Evolutionary conservation across 2,113 vertebrate genomes (phyloP).

Genomic region (Scalopus aquaticus): DNA sequence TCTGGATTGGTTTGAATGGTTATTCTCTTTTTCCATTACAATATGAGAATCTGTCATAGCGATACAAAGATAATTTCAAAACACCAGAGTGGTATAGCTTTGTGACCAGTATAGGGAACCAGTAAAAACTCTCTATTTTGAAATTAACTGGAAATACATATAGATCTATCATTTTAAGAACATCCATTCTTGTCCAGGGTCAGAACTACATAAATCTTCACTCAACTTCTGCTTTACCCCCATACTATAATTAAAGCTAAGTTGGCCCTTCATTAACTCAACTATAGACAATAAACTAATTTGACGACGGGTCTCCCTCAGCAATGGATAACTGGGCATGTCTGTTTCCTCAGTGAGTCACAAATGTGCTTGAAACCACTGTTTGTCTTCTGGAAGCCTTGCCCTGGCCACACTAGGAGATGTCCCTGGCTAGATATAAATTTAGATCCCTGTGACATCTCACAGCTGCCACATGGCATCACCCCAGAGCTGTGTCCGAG

Average conservation of each 20-base stretch:
- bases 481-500: background rate
- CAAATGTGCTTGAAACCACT: slow-evolving; percentile 12
- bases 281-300: background rate
- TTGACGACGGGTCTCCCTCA: background rate
- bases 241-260: background rate
- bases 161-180: background rate
- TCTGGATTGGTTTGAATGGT: background rate
- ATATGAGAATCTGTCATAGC: background rate
- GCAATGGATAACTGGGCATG: background rate
- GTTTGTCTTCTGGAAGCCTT: slow-evolving; percentile 73
- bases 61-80: background rate
- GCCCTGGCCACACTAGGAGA: slow-evolving; percentile 16
- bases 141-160: background rate
- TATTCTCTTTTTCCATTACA: background rate
- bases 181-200: background rate
- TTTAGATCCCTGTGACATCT: slow-evolving; percentile 41
- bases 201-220: background rate
- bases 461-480: slow-evolving; percentile 47
- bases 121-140: background rate
- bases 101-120: background rate
- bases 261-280: background rate
- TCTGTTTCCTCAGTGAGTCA: background rate
- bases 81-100: background rate
- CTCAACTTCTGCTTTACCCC: background rate
- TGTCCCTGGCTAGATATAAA: slow-evolving; percentile 41